phyloP scores from a whole-genome alignment of 2,888 invertebrate genomes.

The Cephus rjabovi region DNA sequence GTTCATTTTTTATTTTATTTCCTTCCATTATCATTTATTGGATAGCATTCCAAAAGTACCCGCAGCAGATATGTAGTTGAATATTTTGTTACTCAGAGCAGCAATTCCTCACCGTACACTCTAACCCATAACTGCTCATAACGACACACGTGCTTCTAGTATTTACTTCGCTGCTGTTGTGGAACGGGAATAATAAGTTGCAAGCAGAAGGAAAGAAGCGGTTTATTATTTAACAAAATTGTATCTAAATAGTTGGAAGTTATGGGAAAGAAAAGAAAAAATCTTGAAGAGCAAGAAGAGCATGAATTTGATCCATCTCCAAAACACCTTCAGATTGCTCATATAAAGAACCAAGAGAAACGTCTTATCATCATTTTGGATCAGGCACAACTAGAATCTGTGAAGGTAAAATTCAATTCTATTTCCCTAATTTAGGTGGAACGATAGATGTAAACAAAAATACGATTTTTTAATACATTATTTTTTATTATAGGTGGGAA shows the following conservation, averaged over 20 bases:
- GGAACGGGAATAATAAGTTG: neutral
- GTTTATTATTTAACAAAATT: neutral
- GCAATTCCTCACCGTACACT: neutral
- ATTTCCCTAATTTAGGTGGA: neutral
- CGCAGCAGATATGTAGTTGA: neutral
- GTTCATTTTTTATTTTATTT: neutral
- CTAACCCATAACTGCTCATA: neutral
- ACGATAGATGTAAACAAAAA: slow-evolving; percentile 6
- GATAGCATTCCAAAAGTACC: neutral
- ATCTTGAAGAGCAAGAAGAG: slow-evolving; percentile 71
- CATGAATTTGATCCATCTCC: slow-evolving; percentile 84
- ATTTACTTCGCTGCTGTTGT: neutral
- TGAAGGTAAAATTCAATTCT: slow-evolving; percentile 77
- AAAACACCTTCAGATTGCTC: slow-evolving; percentile 81
- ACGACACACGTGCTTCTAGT: neutral
- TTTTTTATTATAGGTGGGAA: slow-evolving; percentile 76
- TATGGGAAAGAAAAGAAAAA: slow-evolving; percentile 72
- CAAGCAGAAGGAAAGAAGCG: neutral
- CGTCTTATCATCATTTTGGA: slow-evolving; percentile 93
- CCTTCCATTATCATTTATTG: neutral
- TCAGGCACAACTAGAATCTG: slow-evolving; percentile 94
- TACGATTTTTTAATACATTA: slow-evolving; percentile 10
- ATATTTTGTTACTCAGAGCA: neutral
- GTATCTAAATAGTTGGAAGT: neutral
- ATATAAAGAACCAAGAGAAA: slow-evolving; percentile 87